Evolutionary conservation across 2,888 invertebrate species (phyloP).

Genomic region (Harpalus rubripes): DNA sequence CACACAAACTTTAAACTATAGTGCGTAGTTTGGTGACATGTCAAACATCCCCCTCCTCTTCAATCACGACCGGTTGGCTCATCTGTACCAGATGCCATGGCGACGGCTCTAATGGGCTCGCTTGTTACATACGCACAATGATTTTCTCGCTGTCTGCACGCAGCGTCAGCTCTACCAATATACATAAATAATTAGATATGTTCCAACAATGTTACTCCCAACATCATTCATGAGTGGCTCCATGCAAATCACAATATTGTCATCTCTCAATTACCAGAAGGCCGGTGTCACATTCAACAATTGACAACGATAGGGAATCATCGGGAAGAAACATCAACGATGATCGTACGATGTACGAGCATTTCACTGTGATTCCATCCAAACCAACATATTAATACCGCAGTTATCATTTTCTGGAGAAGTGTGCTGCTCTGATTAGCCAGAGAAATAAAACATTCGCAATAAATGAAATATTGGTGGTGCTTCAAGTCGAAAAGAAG

Average conservation of each 20-base stretch:
- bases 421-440: background rate
- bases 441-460: background rate
- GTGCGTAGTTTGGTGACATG: constrained; percentile 1
- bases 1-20: background rate
- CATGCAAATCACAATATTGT: constrained; percentile 40
- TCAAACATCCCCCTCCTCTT: constrained; percentile 40
- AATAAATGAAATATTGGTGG: constrained; percentile 58
- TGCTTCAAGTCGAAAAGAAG: constrained; percentile 45
- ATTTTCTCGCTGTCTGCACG: background rate
- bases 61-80: constrained; percentile 57
- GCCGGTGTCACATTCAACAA: background rate
- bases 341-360: too few species aligned
- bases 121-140: constrained; percentile 50
- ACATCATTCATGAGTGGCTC: constrained; percentile 15
- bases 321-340: too few species aligned
- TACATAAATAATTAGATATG: constrained; percentile 42
- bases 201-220: constrained; percentile 36
- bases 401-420: background rate
- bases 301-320: too few species aligned
- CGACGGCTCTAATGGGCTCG: constrained; percentile 54
- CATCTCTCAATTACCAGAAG: constrained; percentile 13
- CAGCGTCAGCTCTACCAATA: constrained; percentile 13
- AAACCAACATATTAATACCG: too few species aligned
- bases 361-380: too few species aligned
- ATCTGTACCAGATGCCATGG: constrained; percentile 58